These are phyloP conservation scores for Platygyra sinensis DNA, from an alignment of 64 coral and sea anemone genomes.

Conservation along the genomic window DNA sequence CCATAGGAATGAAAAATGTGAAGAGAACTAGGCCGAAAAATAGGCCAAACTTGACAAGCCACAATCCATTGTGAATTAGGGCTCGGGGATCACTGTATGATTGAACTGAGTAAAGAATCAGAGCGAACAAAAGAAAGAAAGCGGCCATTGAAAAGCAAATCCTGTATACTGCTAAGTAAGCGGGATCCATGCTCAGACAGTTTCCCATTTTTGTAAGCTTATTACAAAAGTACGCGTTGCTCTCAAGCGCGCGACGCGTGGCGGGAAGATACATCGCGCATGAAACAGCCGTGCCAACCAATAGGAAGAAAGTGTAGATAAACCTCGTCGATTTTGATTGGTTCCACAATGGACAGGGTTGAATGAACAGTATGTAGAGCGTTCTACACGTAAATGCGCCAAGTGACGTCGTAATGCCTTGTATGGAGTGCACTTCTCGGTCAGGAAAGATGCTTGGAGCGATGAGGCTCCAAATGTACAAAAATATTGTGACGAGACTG, in stretches of 20 bases:
- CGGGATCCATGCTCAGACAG: slow-evolving; percentile 91
- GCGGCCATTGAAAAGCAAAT: slow-evolving; percentile 97
- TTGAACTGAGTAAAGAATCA: slow-evolving; percentile 72
- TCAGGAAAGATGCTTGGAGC: slow-evolving; percentile 71
- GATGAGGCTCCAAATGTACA: slow-evolving; percentile 78
- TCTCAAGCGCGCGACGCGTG: slow-evolving; percentile 60
- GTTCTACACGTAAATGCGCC: slow-evolving; percentile 68
- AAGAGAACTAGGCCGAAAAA: slow-evolving; percentile 89
- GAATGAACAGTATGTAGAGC: slow-evolving; percentile 65
- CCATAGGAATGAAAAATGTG: slow-evolving; percentile 90
- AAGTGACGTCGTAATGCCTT: slow-evolving; percentile 62
- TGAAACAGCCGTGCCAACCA: slow-evolving; percentile 65
- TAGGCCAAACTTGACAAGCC: slow-evolving; percentile 92
- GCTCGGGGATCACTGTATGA: slow-evolving; percentile 73
- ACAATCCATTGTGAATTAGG: slow-evolving; percentile 79
- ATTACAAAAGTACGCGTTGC: slow-evolving; percentile 82
- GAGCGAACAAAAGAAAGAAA: slow-evolving; percentile 84
- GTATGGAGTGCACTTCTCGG: slow-evolving; percentile 52
- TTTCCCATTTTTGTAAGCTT: slow-evolving; percentile 78
- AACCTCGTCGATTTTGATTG: slow-evolving; percentile 73
- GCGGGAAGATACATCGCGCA: slow-evolving; percentile 78
- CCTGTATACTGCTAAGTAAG: slow-evolving; percentile 89
- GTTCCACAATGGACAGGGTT: slow-evolving; percentile 68
- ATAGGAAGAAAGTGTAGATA: slow-evolving; percentile 80
- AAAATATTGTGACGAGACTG: slow-evolving; percentile 41